A percentile compares a stretch with the other conserved stretches of the same genome.
Conservation (phyloP, 2,888 invertebrate genomes). For the Diaperis boleti region DNA sequence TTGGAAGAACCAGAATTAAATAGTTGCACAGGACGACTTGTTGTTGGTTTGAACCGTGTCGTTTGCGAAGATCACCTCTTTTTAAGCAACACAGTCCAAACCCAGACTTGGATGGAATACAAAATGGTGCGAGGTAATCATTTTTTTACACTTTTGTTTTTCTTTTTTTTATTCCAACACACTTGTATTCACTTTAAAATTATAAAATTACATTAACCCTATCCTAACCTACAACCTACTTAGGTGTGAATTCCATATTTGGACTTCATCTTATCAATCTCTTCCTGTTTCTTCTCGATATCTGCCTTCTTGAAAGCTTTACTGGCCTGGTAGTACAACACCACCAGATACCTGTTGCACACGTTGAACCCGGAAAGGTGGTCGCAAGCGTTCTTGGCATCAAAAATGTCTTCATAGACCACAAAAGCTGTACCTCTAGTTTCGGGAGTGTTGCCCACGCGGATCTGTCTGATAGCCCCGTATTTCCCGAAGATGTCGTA, state of each 20-base stretch:
- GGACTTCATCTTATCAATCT: constrained; percentile 93
- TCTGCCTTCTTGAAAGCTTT: constrained; percentile 97
- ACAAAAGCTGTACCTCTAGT: constrained; percentile 99
- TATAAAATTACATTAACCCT: constrained; percentile 4
- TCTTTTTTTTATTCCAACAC: neutral
- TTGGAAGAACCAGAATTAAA: too few species aligned
- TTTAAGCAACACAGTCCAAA: too few species aligned
- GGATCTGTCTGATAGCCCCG: constrained; percentile 97
- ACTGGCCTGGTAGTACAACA: constrained; percentile 96
- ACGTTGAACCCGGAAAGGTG: constrained; percentile 99
- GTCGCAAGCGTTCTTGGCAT: constrained; percentile 99
- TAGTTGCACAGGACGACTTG: too few species aligned
- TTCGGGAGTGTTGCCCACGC: constrained; percentile 98
- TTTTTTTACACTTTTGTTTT: too few species aligned
- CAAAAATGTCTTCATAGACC: constrained; percentile 99
- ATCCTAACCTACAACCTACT: neutral
- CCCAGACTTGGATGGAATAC: too few species aligned
- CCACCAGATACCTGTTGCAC: constrained; percentile 98
- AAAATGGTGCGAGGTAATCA: too few species aligned
- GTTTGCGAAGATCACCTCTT: too few species aligned
- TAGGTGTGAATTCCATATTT: constrained; percentile 84
- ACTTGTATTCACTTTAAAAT: neutral
- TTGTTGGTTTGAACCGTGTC: too few species aligned
- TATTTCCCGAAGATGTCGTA: constrained; percentile 99
- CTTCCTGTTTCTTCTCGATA: constrained; percentile 95